phyloP scores from a whole-genome alignment of 2,888 invertebrate species.

The Watsonalla binaria region DNA sequence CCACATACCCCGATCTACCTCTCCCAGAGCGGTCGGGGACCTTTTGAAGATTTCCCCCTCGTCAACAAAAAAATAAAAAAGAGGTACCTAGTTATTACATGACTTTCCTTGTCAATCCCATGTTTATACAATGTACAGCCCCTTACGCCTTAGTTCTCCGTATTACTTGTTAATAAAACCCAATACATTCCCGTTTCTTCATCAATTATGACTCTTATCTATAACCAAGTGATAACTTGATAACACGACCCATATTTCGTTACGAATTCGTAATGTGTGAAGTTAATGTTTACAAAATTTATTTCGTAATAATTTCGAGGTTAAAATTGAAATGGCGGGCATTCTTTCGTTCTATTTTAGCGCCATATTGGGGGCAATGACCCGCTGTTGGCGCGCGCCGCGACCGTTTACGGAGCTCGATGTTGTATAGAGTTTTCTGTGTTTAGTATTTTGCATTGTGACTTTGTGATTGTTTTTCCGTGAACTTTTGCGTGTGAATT shows the following conservation, averaged over 20 bases:
- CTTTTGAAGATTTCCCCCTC: too few relatives aligned
- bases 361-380: constrained; percentile 69
- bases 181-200: background rate
- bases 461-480: background rate
- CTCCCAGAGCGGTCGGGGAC: too few relatives aligned
- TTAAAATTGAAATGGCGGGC: constrained; percentile 72
- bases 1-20: too few relatives aligned
- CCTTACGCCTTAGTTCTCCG: too few relatives aligned
- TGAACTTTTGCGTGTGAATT: too few relatives aligned
- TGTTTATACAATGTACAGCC: too few relatives aligned
- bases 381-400: constrained; percentile 49
- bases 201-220: background rate
- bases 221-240: background rate
- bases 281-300: constrained; percentile 33
- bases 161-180: too few relatives aligned
- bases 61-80: too few relatives aligned
- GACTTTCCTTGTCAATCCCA: too few relatives aligned
- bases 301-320: constrained; percentile 66
- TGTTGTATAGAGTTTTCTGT: constrained; percentile 30
- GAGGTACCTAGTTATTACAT: too few relatives aligned
- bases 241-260: constrained; percentile 1
- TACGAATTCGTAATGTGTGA: constrained; percentile 26
- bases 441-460: constrained; percentile 37
- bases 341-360: constrained; percentile 74
- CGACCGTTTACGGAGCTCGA: constrained; percentile 36